Evolutionary conservation across 2,113 vertebrate species (phyloP).

Genomic region (Budorcas taxicolor): DNA sequence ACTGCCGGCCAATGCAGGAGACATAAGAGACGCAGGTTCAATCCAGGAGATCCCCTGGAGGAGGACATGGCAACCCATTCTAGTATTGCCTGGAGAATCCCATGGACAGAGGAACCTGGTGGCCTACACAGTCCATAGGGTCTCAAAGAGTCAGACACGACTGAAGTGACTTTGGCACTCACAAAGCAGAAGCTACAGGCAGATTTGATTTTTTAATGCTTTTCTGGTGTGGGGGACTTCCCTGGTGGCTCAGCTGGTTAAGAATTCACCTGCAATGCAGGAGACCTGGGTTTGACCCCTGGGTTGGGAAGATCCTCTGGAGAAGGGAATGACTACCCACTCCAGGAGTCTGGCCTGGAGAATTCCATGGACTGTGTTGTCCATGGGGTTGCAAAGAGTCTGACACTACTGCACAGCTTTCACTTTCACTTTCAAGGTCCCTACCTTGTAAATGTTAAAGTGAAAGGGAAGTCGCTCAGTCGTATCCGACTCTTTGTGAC

Average conservation of each 20-base stretch:
- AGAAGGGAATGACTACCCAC: not conserved
- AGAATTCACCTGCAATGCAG: not conserved
- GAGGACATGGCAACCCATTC: not conserved
- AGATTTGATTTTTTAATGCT: not conserved
- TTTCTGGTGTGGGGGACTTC: not conserved
- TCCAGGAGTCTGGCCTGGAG: not conserved
- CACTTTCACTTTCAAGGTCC: not conserved
- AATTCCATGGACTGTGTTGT: not conserved
- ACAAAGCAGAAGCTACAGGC: not conserved
- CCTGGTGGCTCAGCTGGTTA: not conserved
- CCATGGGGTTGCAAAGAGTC: not conserved
- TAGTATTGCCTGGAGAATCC: not conserved
- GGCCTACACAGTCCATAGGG: not conserved
- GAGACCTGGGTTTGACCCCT: not conserved
- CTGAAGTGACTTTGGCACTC: not conserved
- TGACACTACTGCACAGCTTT: not conserved
- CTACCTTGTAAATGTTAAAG: not conserved
- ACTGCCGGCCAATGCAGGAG: not conserved
- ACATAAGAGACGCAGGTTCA: not conserved
- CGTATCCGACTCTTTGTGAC: no score
- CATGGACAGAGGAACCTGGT: not conserved
- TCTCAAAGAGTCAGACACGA: fast-evolving
- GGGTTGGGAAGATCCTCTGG: not conserved
- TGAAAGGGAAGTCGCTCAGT: no score
- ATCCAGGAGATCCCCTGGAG: not conserved